Evolutionary conservation across 1,140 invertebrate genomes (phyloP).

Genomic region (Drosophila kepulauana): DNA sequence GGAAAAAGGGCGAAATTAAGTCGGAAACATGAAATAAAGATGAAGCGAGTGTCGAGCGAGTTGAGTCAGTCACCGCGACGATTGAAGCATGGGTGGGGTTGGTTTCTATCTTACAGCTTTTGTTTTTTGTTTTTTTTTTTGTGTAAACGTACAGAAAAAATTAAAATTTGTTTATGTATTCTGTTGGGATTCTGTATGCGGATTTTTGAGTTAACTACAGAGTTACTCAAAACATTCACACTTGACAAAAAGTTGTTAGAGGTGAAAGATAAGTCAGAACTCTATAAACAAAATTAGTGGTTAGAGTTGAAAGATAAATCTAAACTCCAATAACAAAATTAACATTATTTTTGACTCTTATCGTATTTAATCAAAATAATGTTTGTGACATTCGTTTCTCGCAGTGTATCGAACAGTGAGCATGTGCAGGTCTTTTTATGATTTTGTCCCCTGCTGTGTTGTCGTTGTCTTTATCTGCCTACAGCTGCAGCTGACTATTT

Average conservation of each 20-base stretch:
- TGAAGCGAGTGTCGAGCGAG: conserved; percentile 66
- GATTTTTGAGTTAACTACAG: conserved; percentile 21
- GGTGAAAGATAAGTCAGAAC: too few species aligned
- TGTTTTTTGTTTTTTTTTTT: conserved; percentile 11
- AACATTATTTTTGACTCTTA: too few species aligned
- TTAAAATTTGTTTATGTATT: conserved; percentile 65
- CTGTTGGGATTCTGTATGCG: conserved; percentile 22
- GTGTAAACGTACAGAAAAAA: conserved; percentile 47
- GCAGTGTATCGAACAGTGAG: conserved; percentile 27
- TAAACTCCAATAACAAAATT: too few species aligned
- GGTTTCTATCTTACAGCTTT: neutral
- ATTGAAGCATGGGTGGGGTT: conserved; percentile 23
- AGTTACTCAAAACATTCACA: too few species aligned
- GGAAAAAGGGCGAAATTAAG: conserved; percentile 67
- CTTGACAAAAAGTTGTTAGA: too few species aligned
- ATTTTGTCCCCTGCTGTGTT: conserved; percentile 38
- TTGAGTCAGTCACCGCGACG: conserved; percentile 38
- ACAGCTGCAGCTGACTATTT: conserved; percentile 62
- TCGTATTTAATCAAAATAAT: neutral
- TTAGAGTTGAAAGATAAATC: too few species aligned
- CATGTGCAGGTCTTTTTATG: conserved; percentile 50
- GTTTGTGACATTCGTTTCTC: conserved; percentile 5
- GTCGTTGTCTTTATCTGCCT: conserved; percentile 48
- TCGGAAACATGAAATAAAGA: conserved; percentile 78
- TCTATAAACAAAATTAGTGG: too few species aligned